Base-by-base conservation (phyloP, 1,140 invertebrate species). In the Galleria mellonella region DNA sequence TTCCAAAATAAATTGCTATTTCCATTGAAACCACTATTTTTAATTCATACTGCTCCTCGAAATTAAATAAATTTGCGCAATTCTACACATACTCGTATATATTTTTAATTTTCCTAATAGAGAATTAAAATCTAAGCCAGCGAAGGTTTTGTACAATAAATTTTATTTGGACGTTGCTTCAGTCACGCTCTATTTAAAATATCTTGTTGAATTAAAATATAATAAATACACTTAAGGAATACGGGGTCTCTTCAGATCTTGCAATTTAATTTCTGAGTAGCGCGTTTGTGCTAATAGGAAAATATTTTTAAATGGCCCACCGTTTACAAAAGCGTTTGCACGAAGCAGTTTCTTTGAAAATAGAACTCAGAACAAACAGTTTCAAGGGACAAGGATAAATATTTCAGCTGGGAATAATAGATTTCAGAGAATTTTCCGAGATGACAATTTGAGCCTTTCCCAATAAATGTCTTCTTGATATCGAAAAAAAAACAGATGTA, bases 241-340 rank as follows among this genome's bases (percentile, higher is more conserved):
- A 42, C 44, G 38, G 47, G 30, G 28, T 11, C 39, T 43, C 31
- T 47, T 28, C 13, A 31, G 48, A 43, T 51, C 53, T 57, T 54
- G 45, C 38, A 54, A 57, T 57, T 54, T 49, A 54, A 57, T 54
- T 54, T 47, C 38, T 5, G 23, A 35, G 45, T 39, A 36, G 42
- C 27, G 44, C 28, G 41, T 39, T 46, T 23, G 14, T 37, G 35
- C 35, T 37, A 37, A 37, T 37, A 42, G 27, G 32, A 56, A 56
- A 56, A 56, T 56, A 52, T 60, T 61, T 60, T 48, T 43, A 52
- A 61, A 53, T 49, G 47, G 27, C 30, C 43, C 30, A 35, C 43
- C 41, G 38, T 44, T 54, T 50, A 33, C 31, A 31, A 29, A 37
- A 27, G 40, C 35, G 17, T 50, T 48, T 49, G 30, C 31, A 23